Base-by-base conservation (phyloP, 2,113 vertebrate species). In the Clupea harengus region DNA sequence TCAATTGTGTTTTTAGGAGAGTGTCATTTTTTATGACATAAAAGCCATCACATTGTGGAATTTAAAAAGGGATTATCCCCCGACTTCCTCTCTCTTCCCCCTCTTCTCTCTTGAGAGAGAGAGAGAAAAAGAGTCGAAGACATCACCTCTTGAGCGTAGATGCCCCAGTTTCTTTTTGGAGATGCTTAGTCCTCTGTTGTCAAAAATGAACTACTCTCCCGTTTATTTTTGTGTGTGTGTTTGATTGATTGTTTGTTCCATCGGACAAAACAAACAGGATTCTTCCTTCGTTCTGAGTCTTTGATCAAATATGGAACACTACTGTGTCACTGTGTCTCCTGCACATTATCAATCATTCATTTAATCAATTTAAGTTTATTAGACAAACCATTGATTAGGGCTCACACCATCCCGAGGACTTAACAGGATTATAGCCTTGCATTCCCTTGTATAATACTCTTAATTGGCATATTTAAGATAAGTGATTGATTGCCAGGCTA, bases 1-100 rank as follows among this genome's bases (percentile, higher is more conserved):
- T 81, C 45, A 82, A 89, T 84, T 85, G 64, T 78, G 20, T 82
- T 88, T 82, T 64, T 88, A 52, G 64, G 75, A 67, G 67, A 39
- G 44, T 3, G 47, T 47, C 72, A 39, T 82, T 85, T 84, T n/a
- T 67, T 64, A 50, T 85, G 84, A 81, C 25, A 72, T 82, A 67
- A 81, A 83, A 64, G 47, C 44, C 81, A 81, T 82, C 45, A 67
- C 32, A 85, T 64, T 64, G 7, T 8, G 57, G 52, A 54, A 49
- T 49, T 49, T 49, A 49, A 57, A 20, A 57, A 57, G 52, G 52
- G 52, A 64, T 64, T 64, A 64, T 25, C 57, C 20, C 6, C 22
- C 9, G 57, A 64, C 57, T n/a, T 64, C 47, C 47, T 49, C 47
- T 49, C 47, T 60, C 52, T n/a, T 25, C 6, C 22, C 22, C 22